Evolutionary conservation across 2,888 invertebrate species (phyloP), one percentile per base, ranked within the genome.

Genomic region (Tenthredo scrophulariae): DNA sequence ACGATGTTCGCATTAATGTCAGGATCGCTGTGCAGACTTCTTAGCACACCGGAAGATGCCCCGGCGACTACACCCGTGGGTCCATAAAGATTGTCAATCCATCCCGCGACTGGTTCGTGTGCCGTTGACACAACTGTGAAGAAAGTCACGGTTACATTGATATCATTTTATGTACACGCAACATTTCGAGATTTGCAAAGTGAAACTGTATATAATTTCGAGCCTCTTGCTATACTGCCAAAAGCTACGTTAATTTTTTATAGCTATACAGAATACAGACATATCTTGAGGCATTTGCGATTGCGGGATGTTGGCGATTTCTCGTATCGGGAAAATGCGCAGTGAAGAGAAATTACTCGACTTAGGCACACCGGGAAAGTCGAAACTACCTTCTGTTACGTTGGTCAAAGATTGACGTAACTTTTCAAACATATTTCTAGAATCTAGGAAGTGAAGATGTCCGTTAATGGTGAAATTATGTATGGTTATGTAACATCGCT

Each of bases 51-150:
- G 18, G 96, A 96, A 1, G 95, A 95, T 77, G 94, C 94, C 0
- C 95, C 96, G 0, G 95, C 95, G 0, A 94, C 94, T 0, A 96
- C 94, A 9, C 95, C 97, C 1, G 96, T 96, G 0, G 97, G 96
- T 46, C 97, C 97, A 89, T 97, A 97, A 92, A 96, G 95, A 90
- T 97, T 97, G 92, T 97, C 97, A 18, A 96, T 94, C 97, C 97
- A 97, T 74, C 96, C 96, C 88, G 95, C 94, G 0, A 96, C 87
- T 0, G 96, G 96, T 88, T 96, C 96, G 82, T 94, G 94, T 29
- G 94, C 94, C 3, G 95, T 95, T 5, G 96, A 95, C 6, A 95
- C 94, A 18, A 96, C 96, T 96, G 92, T 10, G 94, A 94, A 29
- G 40, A 43, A 43, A 22, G 46, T 46, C 13, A 6, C 7, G 0